A percentile compares a stretch with the other conserved stretches of the same genome.
phyloP scores from a whole-genome alignment of 2,888 invertebrate species.

The Corbicula japonica region DNA sequence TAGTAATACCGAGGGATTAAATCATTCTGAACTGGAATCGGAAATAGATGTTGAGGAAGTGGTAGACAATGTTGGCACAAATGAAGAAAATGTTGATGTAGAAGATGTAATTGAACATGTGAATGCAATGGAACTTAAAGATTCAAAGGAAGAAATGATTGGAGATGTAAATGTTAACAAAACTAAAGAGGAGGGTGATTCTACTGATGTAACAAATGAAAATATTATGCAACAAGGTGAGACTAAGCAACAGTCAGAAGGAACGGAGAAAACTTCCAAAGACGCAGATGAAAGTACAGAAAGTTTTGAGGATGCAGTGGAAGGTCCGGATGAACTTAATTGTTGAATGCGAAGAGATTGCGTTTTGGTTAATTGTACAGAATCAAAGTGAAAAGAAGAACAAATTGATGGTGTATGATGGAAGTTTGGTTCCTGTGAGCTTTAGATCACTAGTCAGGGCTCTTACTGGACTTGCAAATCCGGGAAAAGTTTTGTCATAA shows the following conservation, averaged over 20 bases:
- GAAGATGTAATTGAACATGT: not conserved
- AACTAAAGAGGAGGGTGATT: not conserved
- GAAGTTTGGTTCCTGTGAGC: too few species aligned
- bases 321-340: conserved; percentile 4
- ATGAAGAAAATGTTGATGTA: not conserved
- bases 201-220: not conserved
- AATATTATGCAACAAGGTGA: not conserved
- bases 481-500: too few species aligned
- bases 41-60: conserved; percentile 11
- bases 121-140: conserved; percentile 10
- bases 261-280: not conserved
- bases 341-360: too few species aligned
- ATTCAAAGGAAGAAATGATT: not conserved
- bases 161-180: conserved; percentile 4
- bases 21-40: not conserved
- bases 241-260: not conserved
- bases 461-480: too few species aligned
- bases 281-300: conserved; percentile 32
- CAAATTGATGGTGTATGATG: too few species aligned
- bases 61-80: not conserved
- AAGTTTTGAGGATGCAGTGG: conserved; percentile 53
- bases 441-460: too few species aligned
- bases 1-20: not conserved
- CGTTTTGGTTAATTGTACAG: too few species aligned
- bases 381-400: too few species aligned